A percentile compares a stretch with the other conserved stretches of the same genome.
phyloP scores from a whole-genome alignment of 2,888 invertebrate genomes.

The Corythucha ciliata region DNA sequence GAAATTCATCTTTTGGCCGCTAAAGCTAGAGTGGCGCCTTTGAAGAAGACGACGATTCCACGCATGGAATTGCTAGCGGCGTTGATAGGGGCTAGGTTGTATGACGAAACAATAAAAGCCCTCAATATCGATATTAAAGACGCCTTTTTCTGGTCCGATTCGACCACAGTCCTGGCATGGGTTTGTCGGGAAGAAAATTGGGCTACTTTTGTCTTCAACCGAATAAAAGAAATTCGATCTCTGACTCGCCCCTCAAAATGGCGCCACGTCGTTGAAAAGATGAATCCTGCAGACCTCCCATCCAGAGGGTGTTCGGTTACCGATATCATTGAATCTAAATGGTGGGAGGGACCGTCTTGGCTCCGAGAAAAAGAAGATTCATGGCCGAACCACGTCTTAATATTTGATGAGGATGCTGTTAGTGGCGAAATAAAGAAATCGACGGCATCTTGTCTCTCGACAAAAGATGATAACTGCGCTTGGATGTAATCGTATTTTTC shows the following conservation, averaged over 20 bases:
- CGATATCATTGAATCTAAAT: constrained; percentile 34
- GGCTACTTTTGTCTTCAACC: constrained; percentile 24
- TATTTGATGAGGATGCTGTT: constrained; percentile 9
- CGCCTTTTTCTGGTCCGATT: too few species aligned
- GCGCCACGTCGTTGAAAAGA: constrained; percentile 36
- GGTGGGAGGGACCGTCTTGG: constrained; percentile 40
- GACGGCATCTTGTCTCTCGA: too few species aligned
- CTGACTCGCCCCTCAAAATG: constrained; percentile 31
- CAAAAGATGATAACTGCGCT: too few species aligned
- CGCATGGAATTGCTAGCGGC: constrained; percentile 38
- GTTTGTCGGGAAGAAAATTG: constrained; percentile 34
- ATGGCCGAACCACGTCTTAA: constrained; percentile 32
- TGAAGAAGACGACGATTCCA: constrained; percentile 35
- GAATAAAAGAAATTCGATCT: constrained; percentile 19
- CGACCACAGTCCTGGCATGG: constrained; percentile 35
- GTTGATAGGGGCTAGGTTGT: constrained; percentile 34
- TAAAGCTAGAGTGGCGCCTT: constrained; percentile 36
- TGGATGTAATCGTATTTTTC: too few species aligned
- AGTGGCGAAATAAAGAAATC: too few species aligned
- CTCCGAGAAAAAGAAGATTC: constrained; percentile 26
- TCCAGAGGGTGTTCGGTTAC: constrained; percentile 35
- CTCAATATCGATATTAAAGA: too few species aligned
- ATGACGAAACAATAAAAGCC: constrained; percentile 20
- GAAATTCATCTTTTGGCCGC: constrained; percentile 34
- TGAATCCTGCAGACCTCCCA: constrained; percentile 32